Evolutionary conservation across 2,888 invertebrate genomes (phyloP).

Genomic region (Dryadula phaetusa): DNA sequence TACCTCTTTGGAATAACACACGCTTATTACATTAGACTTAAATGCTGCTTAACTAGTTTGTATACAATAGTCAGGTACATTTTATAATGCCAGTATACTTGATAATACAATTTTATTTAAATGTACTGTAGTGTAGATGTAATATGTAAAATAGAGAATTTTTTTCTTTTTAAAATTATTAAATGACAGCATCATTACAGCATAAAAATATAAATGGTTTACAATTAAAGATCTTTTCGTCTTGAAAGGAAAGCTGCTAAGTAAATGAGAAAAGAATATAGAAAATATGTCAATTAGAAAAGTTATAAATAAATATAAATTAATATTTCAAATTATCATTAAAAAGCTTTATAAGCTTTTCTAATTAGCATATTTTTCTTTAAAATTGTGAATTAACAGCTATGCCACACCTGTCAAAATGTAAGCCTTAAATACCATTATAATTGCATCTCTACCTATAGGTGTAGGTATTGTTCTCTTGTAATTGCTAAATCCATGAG

Average conservation of each 20-base stretch:
- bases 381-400: background rate
- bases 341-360: background rate
- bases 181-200: no score
- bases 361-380: background rate
- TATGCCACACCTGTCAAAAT: background rate
- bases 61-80: constrained; percentile 5
- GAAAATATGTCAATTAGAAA: background rate
- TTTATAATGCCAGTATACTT: constrained; percentile 2
- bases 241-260: background rate
- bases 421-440: background rate
- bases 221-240: background rate
- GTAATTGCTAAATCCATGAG: no score
- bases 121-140: no score
- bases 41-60: constrained; percentile 16
- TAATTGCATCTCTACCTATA: background rate
- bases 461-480: background rate
- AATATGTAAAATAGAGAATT: no score
- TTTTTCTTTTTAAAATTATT: no score
- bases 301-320: no score
- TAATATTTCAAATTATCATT: background rate
- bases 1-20: constrained; percentile 25
- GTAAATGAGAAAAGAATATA: background rate
- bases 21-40: constrained; percentile 14
- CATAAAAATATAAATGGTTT: no score
- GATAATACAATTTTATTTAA: background rate